Evolutionary conservation across 2,888 invertebrate species (phyloP).

Genomic region (Cosmorhoe ocellata): DNA sequence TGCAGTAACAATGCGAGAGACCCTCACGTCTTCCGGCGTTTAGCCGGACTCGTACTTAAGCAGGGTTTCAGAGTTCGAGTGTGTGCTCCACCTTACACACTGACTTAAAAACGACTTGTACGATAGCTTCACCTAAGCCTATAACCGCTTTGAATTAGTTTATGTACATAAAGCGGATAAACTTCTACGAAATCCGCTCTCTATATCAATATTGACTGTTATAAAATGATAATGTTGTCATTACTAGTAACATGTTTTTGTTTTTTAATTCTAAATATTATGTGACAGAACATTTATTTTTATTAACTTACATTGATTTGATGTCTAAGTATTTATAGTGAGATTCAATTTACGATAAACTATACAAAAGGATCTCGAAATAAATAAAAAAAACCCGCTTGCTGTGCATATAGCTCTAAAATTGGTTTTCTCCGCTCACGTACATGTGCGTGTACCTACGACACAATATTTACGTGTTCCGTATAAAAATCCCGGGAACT

Average conservation of each 20-base stretch:
- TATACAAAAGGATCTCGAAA: too few species aligned
- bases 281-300: too few species aligned
- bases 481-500: conserved; percentile 40
- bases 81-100: conserved; percentile 37
- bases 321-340: too few species aligned
- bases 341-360: too few species aligned
- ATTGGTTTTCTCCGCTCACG: conserved; percentile 4
- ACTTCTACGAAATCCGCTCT: too few species aligned
- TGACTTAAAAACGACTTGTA: conserved; percentile 22
- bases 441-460: conserved; percentile 14
- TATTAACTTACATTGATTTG: too few species aligned
- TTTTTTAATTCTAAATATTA: too few species aligned
- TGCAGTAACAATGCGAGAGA: conserved; percentile 61
- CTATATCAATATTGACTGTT: background rate
- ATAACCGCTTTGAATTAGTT: background rate
- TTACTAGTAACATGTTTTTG: too few species aligned
- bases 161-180: background rate
- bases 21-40: conserved; percentile 63
- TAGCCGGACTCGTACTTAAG: conserved; percentile 57
- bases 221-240: too few species aligned
- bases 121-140: conserved; percentile 1
- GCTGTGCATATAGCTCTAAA: background rate
- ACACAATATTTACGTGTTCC: conserved; percentile 36
- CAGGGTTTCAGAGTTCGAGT: conserved; percentile 45
- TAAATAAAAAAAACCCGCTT: background rate